Evolutionary conservation across 2,797 vertebrate species (phyloP).

Genomic region (Streptopelia turtur): DNA sequence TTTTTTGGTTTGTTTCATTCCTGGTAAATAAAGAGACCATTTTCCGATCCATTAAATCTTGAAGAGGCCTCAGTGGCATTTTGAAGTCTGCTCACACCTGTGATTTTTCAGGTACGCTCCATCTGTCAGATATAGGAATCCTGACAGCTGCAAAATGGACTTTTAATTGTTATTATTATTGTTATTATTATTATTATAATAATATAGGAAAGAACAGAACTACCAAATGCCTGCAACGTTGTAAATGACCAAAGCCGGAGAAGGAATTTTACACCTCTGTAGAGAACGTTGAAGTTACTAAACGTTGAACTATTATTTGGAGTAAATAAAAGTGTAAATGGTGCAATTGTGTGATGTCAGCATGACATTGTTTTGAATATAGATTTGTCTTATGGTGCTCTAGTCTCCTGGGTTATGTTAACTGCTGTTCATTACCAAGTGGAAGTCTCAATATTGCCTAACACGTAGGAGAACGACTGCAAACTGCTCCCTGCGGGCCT

Average conservation of each 20-base stretch:
- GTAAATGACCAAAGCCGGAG: constrained; percentile 71
- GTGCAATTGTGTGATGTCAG: constrained; percentile 81
- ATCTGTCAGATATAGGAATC: constrained; percentile 61
- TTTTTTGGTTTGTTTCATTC: constrained; percentile 51
- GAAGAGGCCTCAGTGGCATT: constrained; percentile 40
- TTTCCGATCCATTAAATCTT: constrained; percentile 28
- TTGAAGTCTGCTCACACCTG: constrained; percentile 47
- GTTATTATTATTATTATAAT: not conserved
- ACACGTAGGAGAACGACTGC: constrained; percentile 16
- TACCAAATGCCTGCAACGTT: constrained; percentile 69
- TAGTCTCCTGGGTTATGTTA: constrained; percentile 82
- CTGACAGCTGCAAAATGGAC: constrained; percentile 54
- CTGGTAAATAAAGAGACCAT: constrained; percentile 56
- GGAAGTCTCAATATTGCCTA: constrained; percentile 73
- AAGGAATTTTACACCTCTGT: constrained; percentile 77
- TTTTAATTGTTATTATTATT: not conserved
- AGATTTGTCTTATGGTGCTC: constrained; percentile 83
- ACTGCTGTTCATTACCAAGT: constrained; percentile 81
- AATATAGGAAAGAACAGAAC: constrained; percentile 60
- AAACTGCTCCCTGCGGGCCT: not conserved
- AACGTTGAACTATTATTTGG: constrained; percentile 73
- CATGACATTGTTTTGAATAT: constrained; percentile 83
- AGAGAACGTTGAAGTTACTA: constrained; percentile 76
- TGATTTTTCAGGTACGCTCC: constrained; percentile 59
- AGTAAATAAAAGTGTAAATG: constrained; percentile 80